Conservation (phyloP, 2,888 invertebrate genomes). For the Hydroisotoma schaefferi region DNA sequence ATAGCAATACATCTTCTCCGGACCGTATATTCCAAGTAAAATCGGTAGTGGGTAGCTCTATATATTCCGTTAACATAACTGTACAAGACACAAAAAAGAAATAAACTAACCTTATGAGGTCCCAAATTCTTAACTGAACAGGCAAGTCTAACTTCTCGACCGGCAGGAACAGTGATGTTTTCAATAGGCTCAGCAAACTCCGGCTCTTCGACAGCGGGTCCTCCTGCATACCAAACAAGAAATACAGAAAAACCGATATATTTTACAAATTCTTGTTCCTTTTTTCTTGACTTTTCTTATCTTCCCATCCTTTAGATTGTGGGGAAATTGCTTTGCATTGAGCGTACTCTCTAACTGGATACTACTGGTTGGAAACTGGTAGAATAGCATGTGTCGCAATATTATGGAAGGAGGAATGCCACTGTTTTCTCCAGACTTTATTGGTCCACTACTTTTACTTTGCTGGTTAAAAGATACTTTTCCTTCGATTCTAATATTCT, state of each 20-base stretch:
- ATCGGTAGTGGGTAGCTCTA: too few relatives aligned
- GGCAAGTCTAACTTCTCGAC: constrained; percentile 80
- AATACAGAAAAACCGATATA: constrained; percentile 31
- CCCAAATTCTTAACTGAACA: constrained; percentile 89
- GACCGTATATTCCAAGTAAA: too few relatives aligned
- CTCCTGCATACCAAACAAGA: constrained; percentile 45
- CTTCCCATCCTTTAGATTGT: neutral
- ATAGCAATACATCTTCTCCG: too few relatives aligned
- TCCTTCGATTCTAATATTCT: too few relatives aligned
- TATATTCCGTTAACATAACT: too few relatives aligned
- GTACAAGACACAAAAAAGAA: neutral
- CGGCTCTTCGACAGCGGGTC: constrained; percentile 72
- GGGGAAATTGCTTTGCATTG: too few relatives aligned
- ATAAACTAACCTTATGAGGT: constrained; percentile 73
- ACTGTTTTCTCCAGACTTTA: constrained; percentile 11
- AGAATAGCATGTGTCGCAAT: constrained; percentile 14
- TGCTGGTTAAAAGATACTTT: too few relatives aligned
- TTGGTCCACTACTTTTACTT: too few relatives aligned
- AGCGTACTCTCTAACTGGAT: neutral
- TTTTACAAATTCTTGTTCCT: constrained; percentile 20
- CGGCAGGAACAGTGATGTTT: constrained; percentile 85
- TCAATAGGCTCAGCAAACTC: constrained; percentile 86
- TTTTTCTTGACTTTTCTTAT: constrained; percentile 13
- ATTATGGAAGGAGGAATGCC: constrained; percentile 15
- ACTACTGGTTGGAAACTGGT: neutral